Evolutionary conservation across 2,888 invertebrate genomes (phyloP), one percentile per base, ranked within the genome.

Genomic region (Drosophila phalerata): DNA sequence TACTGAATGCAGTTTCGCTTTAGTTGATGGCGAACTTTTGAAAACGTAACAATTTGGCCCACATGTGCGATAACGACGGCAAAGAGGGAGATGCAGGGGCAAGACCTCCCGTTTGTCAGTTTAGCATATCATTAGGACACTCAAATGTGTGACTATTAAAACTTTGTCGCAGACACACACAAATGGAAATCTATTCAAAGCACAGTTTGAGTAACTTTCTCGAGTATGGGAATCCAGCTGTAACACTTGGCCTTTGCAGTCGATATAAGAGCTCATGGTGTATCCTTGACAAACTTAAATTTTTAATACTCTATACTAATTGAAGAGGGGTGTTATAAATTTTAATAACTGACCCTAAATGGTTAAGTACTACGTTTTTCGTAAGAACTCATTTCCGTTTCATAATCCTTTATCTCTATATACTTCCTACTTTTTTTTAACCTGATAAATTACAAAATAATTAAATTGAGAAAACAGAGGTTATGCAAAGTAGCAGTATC

Each of bases 61-160:
- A 58, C 49, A 62, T 40, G 45, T 9, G 34, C 56, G 15, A 28
- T 40, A 13, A 8, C 8, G 8, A 19, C 13, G 38, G 38, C 34
- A 30, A 19, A 17, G 19, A 25, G 28, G 19, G 6, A 13, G 32
- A 45, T 25, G 43, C 51, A 22, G 37, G 43, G 75, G n/a, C 49
- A 69, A 55, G 32, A 69, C 55, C 80, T 73, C 67, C 72, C 80
- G 77, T 85, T 79, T 77, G 80, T 32, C 73, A 84, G 79, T 76
- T 89, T 86, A 86, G 73, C 77, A 78, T 89, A 86, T 82, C 80
- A 87, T 86, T 86, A 85, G 80, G 69, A 62, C 73, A 72, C 88
- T 82, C 82, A 73, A 85, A 89, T 87, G 73, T 74, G 76, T 71
- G 88, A 83, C 88, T 86, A 83, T 85, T 84, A 83, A 85, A 85